Evolutionary conservation across 2,888 invertebrate genomes (phyloP), one percentile per base, ranked within the genome.

Genomic region (Drosophila emarginata): DNA sequence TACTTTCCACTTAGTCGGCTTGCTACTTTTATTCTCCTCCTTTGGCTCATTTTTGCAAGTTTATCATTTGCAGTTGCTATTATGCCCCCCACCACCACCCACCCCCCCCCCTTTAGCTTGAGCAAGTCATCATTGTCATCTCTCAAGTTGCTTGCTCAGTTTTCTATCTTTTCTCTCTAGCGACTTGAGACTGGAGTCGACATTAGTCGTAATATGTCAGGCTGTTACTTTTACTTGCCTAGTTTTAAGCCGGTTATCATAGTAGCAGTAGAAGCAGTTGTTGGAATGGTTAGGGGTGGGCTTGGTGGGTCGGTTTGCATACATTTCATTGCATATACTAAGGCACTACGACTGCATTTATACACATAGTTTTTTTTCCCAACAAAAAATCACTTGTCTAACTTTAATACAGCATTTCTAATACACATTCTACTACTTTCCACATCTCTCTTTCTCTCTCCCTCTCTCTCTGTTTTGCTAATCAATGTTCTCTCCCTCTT

Each of bases 31-130:
- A 64, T 65, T 70, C 74, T 74, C 72, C 61, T 63, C 72, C 64
- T 59, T 9, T 9, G 32, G 32, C 39, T 58, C 62, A 40, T 11
- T 39, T 37, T 51, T 14, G 87, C 87, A 78, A 79, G 87, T 83
- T 87, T 87, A 83, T 83, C 87, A 83, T 83, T 81, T 87, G 85
- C 82, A 81, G 87, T 87, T 84, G 76, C 75, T 75, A 79, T 76
- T 83, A 80, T 86, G 80, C 86, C 70, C 67, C 57, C 36, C 37
- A 15, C 18, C 2, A n/a, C 40, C 14, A 12, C 50, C 11, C 50
- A 11, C 36, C 21, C 18, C 45, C 12, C 7, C 58, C 14, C 36
- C 39, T 14, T 36, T 40, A 11, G 14, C 32, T 40, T 32, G 21
- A 28, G 39, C 37, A 18, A 59, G 61, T 51, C 67, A 45, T 53